Evolutionary conservation across 2,888 invertebrate genomes (phyloP).

Genomic region (Hypolimnas misippus): DNA sequence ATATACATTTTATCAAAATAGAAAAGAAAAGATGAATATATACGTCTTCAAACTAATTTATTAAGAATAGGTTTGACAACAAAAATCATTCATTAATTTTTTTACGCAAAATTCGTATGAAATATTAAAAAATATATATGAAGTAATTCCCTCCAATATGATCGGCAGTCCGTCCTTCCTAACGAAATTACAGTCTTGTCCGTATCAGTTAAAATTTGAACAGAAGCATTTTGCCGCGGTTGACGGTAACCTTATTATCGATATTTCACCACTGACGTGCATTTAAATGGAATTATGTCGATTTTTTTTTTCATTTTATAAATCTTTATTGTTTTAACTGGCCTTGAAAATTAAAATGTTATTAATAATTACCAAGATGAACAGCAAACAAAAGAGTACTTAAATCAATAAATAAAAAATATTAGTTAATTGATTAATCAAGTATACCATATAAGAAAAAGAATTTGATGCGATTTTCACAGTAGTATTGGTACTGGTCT

Average conservation of each 20-base stretch:
- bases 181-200: slow-evolving; percentile 34
- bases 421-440: too few species aligned
- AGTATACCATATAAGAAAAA: too few species aligned
- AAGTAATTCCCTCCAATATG: not conserved
- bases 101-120: too few species aligned
- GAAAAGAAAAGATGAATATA: too few species aligned
- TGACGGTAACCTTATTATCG: slow-evolving; percentile 38
- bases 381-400: not conserved
- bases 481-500: too few species aligned
- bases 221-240: slow-evolving; percentile 32
- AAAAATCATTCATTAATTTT: too few species aligned
- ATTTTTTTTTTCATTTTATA: too few species aligned
- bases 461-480: too few species aligned
- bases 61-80: too few species aligned
- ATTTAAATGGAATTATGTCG: slow-evolving; percentile 14
- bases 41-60: too few species aligned
- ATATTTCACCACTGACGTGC: slow-evolving; percentile 27
- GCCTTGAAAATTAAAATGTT: not conserved
- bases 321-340: not conserved
- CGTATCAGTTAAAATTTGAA: slow-evolving; percentile 33
- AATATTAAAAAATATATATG: not conserved
- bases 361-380: not conserved
- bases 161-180: slow-evolving; percentile 22
- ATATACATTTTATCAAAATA: too few species aligned
- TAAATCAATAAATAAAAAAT: too few species aligned